Evolutionary conservation across 2,888 invertebrate species (phyloP), one percentile per base, ranked within the genome.

Genomic region (Aspidiotus rigidus): DNA sequence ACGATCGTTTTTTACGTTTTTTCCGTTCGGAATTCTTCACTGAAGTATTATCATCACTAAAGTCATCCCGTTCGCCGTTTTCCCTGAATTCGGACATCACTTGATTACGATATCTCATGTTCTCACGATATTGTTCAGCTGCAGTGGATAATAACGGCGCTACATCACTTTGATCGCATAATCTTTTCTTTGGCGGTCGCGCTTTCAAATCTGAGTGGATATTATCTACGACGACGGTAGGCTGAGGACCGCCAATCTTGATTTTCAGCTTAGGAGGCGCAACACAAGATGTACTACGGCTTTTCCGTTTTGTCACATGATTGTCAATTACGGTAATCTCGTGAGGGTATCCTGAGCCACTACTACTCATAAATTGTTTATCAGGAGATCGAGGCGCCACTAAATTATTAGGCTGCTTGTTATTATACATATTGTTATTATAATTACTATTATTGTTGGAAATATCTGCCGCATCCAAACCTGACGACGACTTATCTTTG

Each of bases 51-150:
- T 77, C 79, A 83, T 78, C 57, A 79, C 83, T 79, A 80, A 84
- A 79, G 76, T 76, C 78, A 80, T 77, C 77, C 79, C 77, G 81
- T 80, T 74, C 79, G 60, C 60, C 72, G 80, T 79, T 74, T 77
- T 77, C 86, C 73, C 83, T 84, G 75, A 91, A 90, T 75, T 88
- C 87, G 7, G 89, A 89, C 88, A 90, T 90, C 5, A 93, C 86
- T 82, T 84, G 85, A 72, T 87, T 85, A 15, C 93, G 83, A 78
- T 84, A 93, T 76, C 90, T 91, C 92, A 93, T 92, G 74, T 88
- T 90, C 75, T 92, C 90, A 2, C 90, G 84, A 62, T 91, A 79
- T 75, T 91, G 90, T 78, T 92, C 89, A 73, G 91, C 84, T 72
- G 83, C 84, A 15, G 83, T 84, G 72, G 83, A 81, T 54, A 72